Evolutionary conservation across 2,113 vertebrate genomes (phyloP).

Genomic region (Sander lucioperca): DNA sequence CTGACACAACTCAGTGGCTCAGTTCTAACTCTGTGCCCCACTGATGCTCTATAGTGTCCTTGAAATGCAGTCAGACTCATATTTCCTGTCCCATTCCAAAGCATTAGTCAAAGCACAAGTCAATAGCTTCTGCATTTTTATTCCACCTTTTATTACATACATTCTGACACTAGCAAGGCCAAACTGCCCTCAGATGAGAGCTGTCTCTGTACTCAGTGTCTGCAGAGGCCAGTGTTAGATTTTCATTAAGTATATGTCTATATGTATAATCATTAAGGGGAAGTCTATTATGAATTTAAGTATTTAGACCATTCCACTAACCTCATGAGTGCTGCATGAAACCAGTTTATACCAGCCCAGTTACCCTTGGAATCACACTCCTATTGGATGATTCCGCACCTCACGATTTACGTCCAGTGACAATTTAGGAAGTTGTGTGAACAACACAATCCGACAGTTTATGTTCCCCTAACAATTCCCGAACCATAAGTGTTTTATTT

Average conservation of each 20-base stretch:
- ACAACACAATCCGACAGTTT: not conserved
- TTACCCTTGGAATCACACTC: not conserved
- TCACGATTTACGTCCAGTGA: not conserved
- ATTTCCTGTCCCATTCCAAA: constrained; percentile 29
- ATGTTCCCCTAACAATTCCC: not conserved
- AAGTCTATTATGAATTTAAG: not conserved
- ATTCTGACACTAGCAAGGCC: not conserved
- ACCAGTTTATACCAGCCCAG: not conserved
- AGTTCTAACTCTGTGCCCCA: constrained; percentile 29
- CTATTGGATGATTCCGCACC: not conserved
- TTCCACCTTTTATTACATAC: constrained; percentile 7
- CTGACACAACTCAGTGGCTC: constrained; percentile 43
- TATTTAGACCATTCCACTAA: not conserved
- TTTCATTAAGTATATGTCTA: too few relatives aligned
- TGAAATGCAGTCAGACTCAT: constrained; percentile 24
- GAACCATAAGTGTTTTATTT: not conserved
- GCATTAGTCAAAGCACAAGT: constrained; percentile 18
- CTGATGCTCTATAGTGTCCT: constrained; percentile 35
- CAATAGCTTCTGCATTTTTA: constrained; percentile 2
- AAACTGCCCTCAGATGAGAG: not conserved
- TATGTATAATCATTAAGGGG: not conserved
- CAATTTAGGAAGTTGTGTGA: not conserved
- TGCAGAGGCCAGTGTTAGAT: not conserved
- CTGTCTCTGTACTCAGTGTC: not conserved
- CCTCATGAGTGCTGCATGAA: not conserved